Base-by-base conservation (phyloP, 2,888 invertebrate genomes). In the Flexamia atlantica region DNA sequence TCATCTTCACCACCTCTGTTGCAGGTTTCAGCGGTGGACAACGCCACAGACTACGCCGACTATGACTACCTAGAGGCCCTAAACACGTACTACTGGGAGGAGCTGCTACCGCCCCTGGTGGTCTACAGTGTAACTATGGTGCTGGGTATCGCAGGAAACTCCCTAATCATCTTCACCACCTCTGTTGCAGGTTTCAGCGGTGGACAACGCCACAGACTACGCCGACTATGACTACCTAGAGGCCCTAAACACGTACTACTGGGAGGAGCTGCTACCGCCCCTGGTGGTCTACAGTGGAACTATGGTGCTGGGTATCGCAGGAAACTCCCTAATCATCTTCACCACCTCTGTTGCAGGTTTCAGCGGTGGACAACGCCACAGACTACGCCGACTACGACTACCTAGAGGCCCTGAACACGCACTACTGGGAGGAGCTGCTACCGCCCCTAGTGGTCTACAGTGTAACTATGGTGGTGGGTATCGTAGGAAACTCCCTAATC, bases 361-460 rank as follows among this genome's bases (percentile, higher is more conserved):
- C 60, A 60, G 60, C 17, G 60, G 60, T 60, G 60, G 28, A 28
- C 60, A 60, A 7, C 7, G 60, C 23, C 10, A 28, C 60, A 28
- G 60, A 60, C 3, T 89, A 89, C 40, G 90, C 90, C 86, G 91
- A 91, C 86, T 92, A 92, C 88, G 92, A 92, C 88, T 89, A 90
- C 84, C 90, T 91, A 68, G 91, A 91, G 64, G 91, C 92, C 20
- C 88, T 90, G 84, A 89, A 88, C 36, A 89, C 89, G 60, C 92
- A 92, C 87, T 90, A 92, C 85, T 92, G 93, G 91, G 89, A 89
- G 12, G 93, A 94, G 89, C 89, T 93, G 82, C 89, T 91, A 42
- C 93, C 93, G 0, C 91, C 92, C 5, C 90, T 93, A n/a, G 88
- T 92, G 28, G 91, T 93, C 60, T 94, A 94, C 89, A 91, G 92